Conservation (phyloP, 1,140 invertebrate species). For the Micrasema longulum region DNA sequence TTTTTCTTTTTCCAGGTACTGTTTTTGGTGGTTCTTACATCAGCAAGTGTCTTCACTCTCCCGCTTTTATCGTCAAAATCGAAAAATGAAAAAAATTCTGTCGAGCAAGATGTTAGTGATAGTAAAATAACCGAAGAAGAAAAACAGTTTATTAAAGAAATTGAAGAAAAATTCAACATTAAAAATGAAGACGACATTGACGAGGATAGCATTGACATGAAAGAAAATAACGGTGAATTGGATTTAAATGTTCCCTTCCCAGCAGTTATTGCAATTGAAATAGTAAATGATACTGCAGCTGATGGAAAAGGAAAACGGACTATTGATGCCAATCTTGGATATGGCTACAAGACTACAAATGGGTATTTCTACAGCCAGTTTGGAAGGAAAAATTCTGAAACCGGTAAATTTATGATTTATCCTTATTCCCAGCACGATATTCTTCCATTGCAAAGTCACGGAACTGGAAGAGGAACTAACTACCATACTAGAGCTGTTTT, state of each 20-base stretch:
- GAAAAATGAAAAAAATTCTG: conserved; percentile 51
- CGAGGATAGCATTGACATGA: conserved; percentile 10
- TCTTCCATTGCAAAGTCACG: conserved; percentile 55
- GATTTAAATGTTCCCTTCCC: conserved; percentile 59
- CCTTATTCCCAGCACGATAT: conserved; percentile 72
- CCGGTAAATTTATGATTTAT: conserved; percentile 70
- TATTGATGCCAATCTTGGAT: conserved; percentile 70
- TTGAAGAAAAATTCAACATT: conserved; percentile 63
- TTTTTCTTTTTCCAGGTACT: conserved; percentile 59
- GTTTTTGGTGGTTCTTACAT: conserved; percentile 51
- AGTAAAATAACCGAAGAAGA: conserved; percentile 61
- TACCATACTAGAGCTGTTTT: conserved; percentile 39
- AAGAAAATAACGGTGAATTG: conserved; percentile 46
- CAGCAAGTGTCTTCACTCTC: conserved; percentile 2
- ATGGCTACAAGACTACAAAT: conserved; percentile 66
- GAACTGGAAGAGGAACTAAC: neutral
- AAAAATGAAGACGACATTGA: conserved; percentile 50
- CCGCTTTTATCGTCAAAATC: conserved; percentile 20
- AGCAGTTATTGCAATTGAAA: conserved; percentile 71
- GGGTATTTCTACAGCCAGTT: conserved; percentile 68
- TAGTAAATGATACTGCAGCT: conserved; percentile 67
- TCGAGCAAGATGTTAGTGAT: conserved; percentile 56
- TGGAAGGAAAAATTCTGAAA: conserved; percentile 62
- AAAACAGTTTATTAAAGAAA: conserved; percentile 64
- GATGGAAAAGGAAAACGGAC: conserved; percentile 69